Base-by-base conservation (phyloP, 2,113 vertebrate genomes). In the Pteronura brasiliensis region DNA sequence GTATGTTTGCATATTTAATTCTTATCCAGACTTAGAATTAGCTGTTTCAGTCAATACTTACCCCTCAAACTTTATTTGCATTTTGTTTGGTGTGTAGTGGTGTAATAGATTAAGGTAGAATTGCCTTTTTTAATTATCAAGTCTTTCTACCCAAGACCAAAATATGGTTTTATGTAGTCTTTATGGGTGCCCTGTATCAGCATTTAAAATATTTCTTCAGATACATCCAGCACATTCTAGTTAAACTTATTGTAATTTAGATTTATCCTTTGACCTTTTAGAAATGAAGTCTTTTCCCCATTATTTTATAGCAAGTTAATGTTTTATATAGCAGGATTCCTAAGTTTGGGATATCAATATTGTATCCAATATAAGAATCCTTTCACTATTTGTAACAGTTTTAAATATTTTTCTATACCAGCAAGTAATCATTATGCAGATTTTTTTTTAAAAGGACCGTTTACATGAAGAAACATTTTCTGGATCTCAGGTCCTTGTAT, bases 171-270 rank as follows among this genome's bases (percentile, higher is more conserved):
- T 85, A 20, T 80, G 0, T 76, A 39, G 13, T 69, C 49, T 59
- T 80, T 20, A 90, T 18, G 81, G 29, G 15, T 88, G 17, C 27
- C 14, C 5, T 77, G 34, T 47, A 90, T 42, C 81, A 34, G 34
- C 65, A 90, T 49, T 91, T 85, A 31, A 84, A 79, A 27, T 39
- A 71, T 95, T 96, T 79, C 72, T 96, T 96, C 10, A 88, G 44
- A 6, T 57, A 57, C 25, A 57, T 44, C 61, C 74, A 71, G 10
- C 10, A 79, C 14, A 85, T 96, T 93, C 34, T 85, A 89, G 4
- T n/a, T 92, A 72, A 39, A 31, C 72, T 93, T 88, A 77, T 88
- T 85, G 0, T 76, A 95, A 83, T 74, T 90, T 71, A 76, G n/a
- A n/a, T 57, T 39, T 69, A 59, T 49, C 36, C 14, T 84, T 80